phyloP scores from a whole-genome alignment of 2,113 vertebrate species.

The Pithys albifrons region DNA sequence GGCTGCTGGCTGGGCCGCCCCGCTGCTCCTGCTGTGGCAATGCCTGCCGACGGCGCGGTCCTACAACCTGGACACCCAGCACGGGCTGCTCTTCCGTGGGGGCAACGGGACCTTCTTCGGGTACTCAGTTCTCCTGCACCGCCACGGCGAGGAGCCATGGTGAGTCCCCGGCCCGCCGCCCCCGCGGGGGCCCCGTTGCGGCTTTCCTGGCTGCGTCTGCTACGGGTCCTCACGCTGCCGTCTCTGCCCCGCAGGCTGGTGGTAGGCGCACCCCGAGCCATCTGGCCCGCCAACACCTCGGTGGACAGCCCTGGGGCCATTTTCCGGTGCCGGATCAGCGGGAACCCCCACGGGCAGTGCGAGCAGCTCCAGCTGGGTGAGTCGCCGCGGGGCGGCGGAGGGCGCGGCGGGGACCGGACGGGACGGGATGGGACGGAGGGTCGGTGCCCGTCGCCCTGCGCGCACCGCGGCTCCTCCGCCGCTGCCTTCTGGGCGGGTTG shows the following conservation, averaged over 20 bases:
- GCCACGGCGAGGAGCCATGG: conserved; percentile 79
- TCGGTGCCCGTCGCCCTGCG: not conserved
- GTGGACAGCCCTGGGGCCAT: conserved; percentile 83
- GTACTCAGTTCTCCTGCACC: conserved; percentile 89
- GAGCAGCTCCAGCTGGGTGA: conserved; percentile 80
- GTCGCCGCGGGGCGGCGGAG: not conserved
- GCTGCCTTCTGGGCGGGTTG: not conserved
- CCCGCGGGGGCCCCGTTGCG: not conserved
- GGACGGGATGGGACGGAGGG: not conserved
- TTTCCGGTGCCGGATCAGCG: conserved; percentile 82
- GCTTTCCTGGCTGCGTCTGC: not conserved
- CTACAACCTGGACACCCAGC: conserved; percentile 87
- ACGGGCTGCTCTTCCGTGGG: conserved; percentile 79
- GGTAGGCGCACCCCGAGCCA: conserved; percentile 86
- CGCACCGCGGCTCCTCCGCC: not conserved
- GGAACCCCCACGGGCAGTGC: conserved; percentile 52
- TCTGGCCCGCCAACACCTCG: conserved; percentile 61
- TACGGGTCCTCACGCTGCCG: not conserved
- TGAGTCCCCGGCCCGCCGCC: conserved; percentile 62
- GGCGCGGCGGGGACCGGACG: not conserved
- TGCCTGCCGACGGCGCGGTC: conserved; percentile 27
- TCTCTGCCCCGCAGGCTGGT: conserved; percentile 80
- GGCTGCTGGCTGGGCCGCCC: not conserved
- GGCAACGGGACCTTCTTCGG: conserved; percentile 83
- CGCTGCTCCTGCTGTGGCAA: conserved; percentile 59